phyloP scores from a whole-genome alignment of 2,888 invertebrate species.

The Pollenia angustigena region DNA sequence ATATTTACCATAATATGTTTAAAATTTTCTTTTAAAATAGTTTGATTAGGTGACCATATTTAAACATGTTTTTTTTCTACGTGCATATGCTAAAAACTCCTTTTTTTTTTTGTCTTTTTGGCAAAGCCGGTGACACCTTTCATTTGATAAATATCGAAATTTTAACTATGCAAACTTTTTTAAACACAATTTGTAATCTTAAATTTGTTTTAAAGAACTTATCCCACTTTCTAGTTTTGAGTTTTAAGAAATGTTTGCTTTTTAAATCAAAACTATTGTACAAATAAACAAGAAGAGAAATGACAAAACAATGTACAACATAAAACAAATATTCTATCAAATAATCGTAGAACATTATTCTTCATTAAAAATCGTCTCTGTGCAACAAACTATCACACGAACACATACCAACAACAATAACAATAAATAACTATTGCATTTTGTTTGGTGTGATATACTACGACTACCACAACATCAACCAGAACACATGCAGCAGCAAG shows the following conservation, averaged over 20 bases:
- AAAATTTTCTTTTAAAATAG: too few species aligned
- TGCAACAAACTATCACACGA: constrained; percentile 6
- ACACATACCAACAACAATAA: constrained; percentile 45
- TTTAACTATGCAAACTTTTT: too few species aligned
- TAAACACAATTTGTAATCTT: too few species aligned
- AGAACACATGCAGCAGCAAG: constrained; percentile 31
- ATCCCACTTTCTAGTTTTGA: not conserved
- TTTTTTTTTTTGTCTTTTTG: too few species aligned
- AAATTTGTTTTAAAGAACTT: too few species aligned
- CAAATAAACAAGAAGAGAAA: not conserved
- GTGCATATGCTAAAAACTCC: too few species aligned
- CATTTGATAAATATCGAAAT: too few species aligned
- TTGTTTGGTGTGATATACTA: constrained; percentile 50
- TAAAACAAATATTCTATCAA: constrained; percentile 46
- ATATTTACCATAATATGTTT: too few species aligned
- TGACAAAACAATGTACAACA: not conserved
- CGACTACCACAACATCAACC: constrained; percentile 57
- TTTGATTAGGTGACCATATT: too few species aligned
- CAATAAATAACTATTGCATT: constrained; percentile 65
- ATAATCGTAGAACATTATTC: constrained; percentile 60
- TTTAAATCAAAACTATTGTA: constrained; percentile 16
- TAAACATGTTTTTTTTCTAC: too few species aligned
- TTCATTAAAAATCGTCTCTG: constrained; percentile 59
- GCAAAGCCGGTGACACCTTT: too few species aligned
- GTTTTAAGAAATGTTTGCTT: not conserved